Evolutionary conservation across 2,888 invertebrate genomes (phyloP), one percentile per base, ranked within the genome.

Genomic region (Neoscelio sp.): DNA sequence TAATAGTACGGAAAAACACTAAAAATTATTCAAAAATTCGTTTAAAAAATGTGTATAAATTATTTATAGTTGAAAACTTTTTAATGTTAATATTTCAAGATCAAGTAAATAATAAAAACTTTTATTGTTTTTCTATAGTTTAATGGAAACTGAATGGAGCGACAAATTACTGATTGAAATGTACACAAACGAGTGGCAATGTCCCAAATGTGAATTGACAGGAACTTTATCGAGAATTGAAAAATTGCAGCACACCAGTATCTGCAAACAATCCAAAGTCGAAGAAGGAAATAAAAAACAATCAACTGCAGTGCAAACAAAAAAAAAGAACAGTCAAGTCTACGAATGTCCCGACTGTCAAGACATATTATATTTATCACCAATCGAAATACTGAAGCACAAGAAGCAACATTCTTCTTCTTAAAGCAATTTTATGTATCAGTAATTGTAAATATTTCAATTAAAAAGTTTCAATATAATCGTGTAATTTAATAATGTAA

Each of bases 341-440:
- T 97, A 94, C 91, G 92, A 92, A 82, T 98, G 98, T 89, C 91
- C 93, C 6, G 92, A 90, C 82, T 98, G 98, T 90, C 91, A 93
- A 1, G 91, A 94, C 82, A 92, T 92, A 2, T 90, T 97, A 68
- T 92, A 93, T 84, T 91, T 97, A 81, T 95, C 95, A 7, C 94
- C 96, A 2, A 95, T 96, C 15, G 97, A 98, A 89, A 95, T 97
- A 88, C 92, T 98, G 78, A 95, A 94, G 85, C 98, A 98, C 91
- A 96, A 94, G 88, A 96, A 94, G 86, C 91, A 90, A 82, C 92
- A 92, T 75, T 38, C 35, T 1, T 2, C 33, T 2, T 18, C n/a
- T 30, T 50, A n/a, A 58, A 58, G 17, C n/a, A 23, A 23, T 23
- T 4, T 23, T 23, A 23, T n/a, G n/a, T n/a, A 23, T 23, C 23